Conservation (phyloP, 2,113 vertebrate species). For the Chloroceryle aenea region DNA sequence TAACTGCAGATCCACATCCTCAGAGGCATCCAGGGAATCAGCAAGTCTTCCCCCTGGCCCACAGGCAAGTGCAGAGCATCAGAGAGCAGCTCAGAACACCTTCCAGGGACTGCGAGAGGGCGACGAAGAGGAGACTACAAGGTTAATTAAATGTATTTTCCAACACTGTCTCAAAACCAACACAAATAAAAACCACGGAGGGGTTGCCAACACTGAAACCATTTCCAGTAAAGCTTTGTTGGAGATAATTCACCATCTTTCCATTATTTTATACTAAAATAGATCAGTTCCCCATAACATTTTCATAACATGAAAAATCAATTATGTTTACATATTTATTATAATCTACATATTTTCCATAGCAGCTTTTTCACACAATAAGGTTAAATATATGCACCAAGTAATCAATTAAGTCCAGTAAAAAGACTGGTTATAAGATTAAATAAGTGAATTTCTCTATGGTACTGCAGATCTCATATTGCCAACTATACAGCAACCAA, state of each 20-base stretch:
- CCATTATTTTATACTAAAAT: constrained; percentile 45
- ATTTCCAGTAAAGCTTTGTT: constrained; percentile 60
- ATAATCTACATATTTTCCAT: constrained; percentile 43
- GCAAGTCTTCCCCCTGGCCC: background rate
- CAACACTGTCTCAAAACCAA: constrained; percentile 18
- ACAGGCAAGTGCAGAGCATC: background rate
- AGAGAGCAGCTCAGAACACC: background rate
- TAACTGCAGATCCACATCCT: background rate
- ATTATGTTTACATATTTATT: constrained; percentile 23
- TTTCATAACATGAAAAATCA: constrained; percentile 16
- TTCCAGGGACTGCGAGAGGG: background rate
- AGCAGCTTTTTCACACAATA: constrained; percentile 50
- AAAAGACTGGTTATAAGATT: constrained; percentile 72
- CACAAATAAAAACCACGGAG: constrained; percentile 27
- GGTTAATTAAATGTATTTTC: constrained; percentile 12
- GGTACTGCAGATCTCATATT: constrained; percentile 70
- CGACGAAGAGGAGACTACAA: background rate
- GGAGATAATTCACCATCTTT: constrained; percentile 55
- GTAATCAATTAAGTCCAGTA: constrained; percentile 64
- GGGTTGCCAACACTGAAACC: constrained; percentile 36
- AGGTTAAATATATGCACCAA: constrained; percentile 67
- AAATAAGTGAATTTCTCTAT: constrained; percentile 82
- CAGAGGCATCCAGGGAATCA: background rate
- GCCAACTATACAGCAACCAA: constrained; percentile 68
- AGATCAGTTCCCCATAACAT: constrained; percentile 34